Evolutionary conservation across 2,888 invertebrate genomes (phyloP).

Genomic region (Nomada ruficornis): DNA sequence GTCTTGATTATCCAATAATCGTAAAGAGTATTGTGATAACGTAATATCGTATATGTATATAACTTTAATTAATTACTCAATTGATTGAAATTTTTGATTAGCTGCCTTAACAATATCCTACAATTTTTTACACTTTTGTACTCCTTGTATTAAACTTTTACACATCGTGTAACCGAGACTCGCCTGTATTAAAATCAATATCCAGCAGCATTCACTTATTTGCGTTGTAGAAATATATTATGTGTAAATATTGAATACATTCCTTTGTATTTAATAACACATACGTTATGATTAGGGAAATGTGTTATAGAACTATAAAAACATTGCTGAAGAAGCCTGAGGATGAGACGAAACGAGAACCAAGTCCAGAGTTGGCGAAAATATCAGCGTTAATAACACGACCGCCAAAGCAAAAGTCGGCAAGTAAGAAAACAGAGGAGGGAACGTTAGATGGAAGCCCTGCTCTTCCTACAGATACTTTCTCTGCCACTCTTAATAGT

Average conservation of each 20-base stretch:
- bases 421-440: conserved; percentile 83
- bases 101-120: too few species aligned
- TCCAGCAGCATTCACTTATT: neutral
- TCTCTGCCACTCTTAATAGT: conserved; percentile 77
- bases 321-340: conserved; percentile 88
- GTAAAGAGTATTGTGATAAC: too few species aligned
- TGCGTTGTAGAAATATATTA: conserved; percentile 2
- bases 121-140: neutral
- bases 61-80: too few species aligned
- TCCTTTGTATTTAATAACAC: conserved; percentile 28
- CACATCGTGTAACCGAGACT: too few species aligned
- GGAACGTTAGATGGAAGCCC: conserved; percentile 78
- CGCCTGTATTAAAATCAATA: too few species aligned
- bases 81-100: too few species aligned
- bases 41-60: too few species aligned
- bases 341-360: conserved; percentile 87
- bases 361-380: conserved; percentile 92
- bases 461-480: conserved; percentile 79
- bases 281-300: conserved; percentile 45
- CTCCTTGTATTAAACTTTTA: too few species aligned
- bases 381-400: conserved; percentile 93
- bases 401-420: conserved; percentile 90
- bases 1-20: too few species aligned
- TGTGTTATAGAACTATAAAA: conserved; percentile 86
- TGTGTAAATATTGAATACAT: conserved; percentile 24